Evolutionary conservation across 2,888 invertebrate species (phyloP).

Genomic region (Erebia ligea): DNA sequence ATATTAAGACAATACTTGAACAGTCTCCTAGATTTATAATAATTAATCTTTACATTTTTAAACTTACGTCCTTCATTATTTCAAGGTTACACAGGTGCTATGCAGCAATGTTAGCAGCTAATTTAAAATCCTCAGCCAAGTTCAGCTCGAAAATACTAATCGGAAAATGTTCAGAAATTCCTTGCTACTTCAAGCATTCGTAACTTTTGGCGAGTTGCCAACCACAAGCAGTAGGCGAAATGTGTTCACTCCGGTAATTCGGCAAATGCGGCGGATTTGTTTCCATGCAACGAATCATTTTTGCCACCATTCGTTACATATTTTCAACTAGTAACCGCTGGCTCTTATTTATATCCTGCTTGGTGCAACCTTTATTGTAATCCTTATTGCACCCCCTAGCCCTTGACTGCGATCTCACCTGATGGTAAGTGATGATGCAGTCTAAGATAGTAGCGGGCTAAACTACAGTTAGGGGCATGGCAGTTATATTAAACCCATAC

Average conservation of each 20-base stretch:
- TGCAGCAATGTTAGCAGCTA: slow-evolving; percentile 10
- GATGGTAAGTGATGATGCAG: too few species aligned
- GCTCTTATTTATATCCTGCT: background rate
- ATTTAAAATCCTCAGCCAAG: slow-evolving; percentile 18
- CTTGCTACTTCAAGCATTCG: slow-evolving; percentile 16
- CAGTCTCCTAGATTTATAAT: too few species aligned
- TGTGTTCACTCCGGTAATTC: slow-evolving; percentile 22
- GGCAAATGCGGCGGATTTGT: slow-evolving; percentile 15
- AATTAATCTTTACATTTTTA: too few species aligned
- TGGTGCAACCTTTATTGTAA: too few species aligned
- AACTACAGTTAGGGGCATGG: too few species aligned
- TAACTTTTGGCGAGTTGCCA: slow-evolving; percentile 19
- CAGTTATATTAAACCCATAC: too few species aligned
- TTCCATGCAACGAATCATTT: slow-evolving; percentile 12
- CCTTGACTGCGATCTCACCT: too few species aligned
- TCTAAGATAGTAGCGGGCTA: too few species aligned
- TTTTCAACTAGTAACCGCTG: background rate
- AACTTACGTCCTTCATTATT: background rate
- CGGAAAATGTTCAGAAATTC: slow-evolving; percentile 23
- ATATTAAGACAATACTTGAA: too few species aligned
- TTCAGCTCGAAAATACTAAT: slow-evolving; percentile 17
- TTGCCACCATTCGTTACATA: background rate
- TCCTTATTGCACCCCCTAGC: too few species aligned
- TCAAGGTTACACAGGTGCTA: background rate
- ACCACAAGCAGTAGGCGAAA: slow-evolving; percentile 19